Evolutionary conservation across 2,113 vertebrate genomes (phyloP), one percentile per base, ranked within the genome.

Genomic region (Ranitomeya imitator): DNA sequence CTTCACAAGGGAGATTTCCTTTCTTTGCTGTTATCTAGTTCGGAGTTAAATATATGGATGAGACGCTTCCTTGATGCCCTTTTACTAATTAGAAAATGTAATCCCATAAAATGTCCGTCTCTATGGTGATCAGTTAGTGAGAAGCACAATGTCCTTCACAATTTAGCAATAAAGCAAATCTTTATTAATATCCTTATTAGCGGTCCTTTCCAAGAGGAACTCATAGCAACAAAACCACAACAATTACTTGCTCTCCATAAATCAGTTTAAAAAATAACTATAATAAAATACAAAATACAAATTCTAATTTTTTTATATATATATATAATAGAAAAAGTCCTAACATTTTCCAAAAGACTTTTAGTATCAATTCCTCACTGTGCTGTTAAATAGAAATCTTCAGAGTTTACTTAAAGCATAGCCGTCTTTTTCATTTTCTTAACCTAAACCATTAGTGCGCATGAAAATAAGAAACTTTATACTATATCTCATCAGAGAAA

Each of bases 161-260:
- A 15, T 57, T 54, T 79, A 79, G 77, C n/a, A 55, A 19, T 81
- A 60, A 60, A 81, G 57, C 59, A 37, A 23, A 60, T 81, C 79
- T 60, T 61, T 60, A 80, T 59, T 37, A 37, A 60, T 81, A 19
- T 16, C 23, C 77, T 57, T 31, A 74, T 74, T 74, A 31, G 52
- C 6, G 19, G 54, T 80, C 59, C 57, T 52, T 26, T 71, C 45
- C 16, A 19, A 76, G 37, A 31, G 10, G 51, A 19, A 9, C 37
- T 37, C 79, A 61, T 37, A 51, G 65, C 45, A 84, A 84, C 63
- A 8, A 18, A 51, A 83, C 45, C 16, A 12, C 1, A 83, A 83
- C 61, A 69, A n/a, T 37, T 63, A n/a, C 6, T 2, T 23, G 55
- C 37, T 45, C 5, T 45, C 37, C 37, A 45, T 4, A 54, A 79